Base-by-base conservation (phyloP, 1,140 invertebrate genomes). In the Nilaparvata lugens region DNA sequence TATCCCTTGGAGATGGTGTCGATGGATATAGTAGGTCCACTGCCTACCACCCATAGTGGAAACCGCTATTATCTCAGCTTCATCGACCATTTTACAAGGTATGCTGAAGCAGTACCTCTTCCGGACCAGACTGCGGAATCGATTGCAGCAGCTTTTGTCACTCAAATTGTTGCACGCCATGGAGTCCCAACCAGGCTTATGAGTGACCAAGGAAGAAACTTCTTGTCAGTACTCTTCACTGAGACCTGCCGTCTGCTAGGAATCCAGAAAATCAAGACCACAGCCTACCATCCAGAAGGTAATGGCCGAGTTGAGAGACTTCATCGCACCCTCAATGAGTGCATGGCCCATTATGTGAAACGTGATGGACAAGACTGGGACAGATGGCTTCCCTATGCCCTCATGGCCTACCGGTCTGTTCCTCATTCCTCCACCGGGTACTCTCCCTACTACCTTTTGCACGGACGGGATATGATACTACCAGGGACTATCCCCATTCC, bases 11-110 rank as follows among this genome's bases (percentile, higher is more conserved):
- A 28, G 28, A 3, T 28, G 3, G 28, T 28, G 9, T 28, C 28
- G 4, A 28, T 28, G 28, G 28, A 28, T 28, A 28, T 28, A 4
- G 28, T 28, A 9, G 28, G 28, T 28, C 28, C 28, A 3, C 9
- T 28, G 9, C 28, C 28, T 9, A 28, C 28, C 28, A 62, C 66
- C n/a, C 14, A 43, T 18, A n/a, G 13, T 9, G 64, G 64, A 4
- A 73, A 70, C 51, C 58, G 60, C 23, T 67, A 68, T 25, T 64
- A 71, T 7, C 45, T 73, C 5, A 67, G 71, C 0, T 56, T 70
- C 11, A 60, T 65, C 0, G 65, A 68, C 45, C 60, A 64, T 31
- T 69, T 67, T n/a, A 72, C 71, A 2, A 67, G 67, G 58, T 73
- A 63, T 58, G 51, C 24, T 2, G 64, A 69, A 57, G 66, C 65